Conservation (phyloP, 1,140 invertebrate genomes). For the Hypothenemus hampei region DNA sequence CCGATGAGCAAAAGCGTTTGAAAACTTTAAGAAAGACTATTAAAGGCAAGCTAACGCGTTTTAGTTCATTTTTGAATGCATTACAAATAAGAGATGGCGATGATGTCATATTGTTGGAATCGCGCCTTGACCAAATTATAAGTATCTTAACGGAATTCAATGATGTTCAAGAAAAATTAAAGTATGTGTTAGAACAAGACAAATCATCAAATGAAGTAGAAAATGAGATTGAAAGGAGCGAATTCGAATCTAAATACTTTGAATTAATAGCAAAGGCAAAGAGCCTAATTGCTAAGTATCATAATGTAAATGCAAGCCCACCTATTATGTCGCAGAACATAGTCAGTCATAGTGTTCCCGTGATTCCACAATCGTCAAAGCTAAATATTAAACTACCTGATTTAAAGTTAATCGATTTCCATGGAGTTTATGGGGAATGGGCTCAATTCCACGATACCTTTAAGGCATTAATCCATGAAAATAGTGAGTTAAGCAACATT, state of each 20-base stretch:
- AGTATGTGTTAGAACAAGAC: too few species aligned
- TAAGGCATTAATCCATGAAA: conserved; percentile 34
- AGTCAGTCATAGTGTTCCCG: too few species aligned
- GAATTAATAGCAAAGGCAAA: not conserved
- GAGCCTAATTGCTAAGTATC: too few species aligned
- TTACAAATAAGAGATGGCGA: not conserved
- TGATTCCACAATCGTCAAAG: not conserved
- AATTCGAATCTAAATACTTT: conserved; percentile 12
- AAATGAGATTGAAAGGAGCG: too few species aligned
- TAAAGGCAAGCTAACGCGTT: conserved; percentile 3
- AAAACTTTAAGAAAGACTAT: too few species aligned
- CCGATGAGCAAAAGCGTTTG: too few species aligned
- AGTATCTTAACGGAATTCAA: conserved; percentile 8
- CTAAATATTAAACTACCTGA: not conserved
- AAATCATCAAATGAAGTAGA: conserved; percentile 5
- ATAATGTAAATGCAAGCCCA: too few species aligned
- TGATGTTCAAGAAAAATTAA: too few species aligned
- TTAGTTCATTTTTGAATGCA: conserved; percentile 5
- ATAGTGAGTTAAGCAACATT: conserved; percentile 27
- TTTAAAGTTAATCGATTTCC: conserved; percentile 31
- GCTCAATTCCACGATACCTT: conserved; percentile 38
- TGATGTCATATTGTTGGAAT: too few species aligned
- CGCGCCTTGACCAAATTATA: not conserved
- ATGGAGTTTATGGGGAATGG: conserved; percentile 37
- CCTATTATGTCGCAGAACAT: too few species aligned